Evolutionary conservation across 2,888 invertebrate species (phyloP), one percentile per base, ranked within the genome.

Genomic region (Aphodius granarius): DNA sequence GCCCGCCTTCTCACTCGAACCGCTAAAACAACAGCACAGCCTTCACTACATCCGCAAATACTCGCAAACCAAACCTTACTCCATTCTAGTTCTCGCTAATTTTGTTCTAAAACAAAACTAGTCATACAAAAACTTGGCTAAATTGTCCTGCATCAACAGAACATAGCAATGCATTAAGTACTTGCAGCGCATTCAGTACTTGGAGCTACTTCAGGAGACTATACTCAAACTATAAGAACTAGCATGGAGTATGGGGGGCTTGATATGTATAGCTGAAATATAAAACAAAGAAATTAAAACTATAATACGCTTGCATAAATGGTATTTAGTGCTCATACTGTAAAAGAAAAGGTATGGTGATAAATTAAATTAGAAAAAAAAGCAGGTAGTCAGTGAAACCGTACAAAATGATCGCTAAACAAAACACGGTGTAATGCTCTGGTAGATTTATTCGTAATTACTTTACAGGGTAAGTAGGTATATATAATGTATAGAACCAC

Each of bases 1-100:
- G 87, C 85, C 84, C 88, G 87, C 82, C 88, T 86, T 81, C 87
- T 86, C 82, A 88, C 86, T 85, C 86, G 87, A 81, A 88, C 85
- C 84, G 88, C 88, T 88, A 87, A 85, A 88, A 87, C 86, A 87
- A 86, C 84, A 85, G 83, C 82, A 84, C 81, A 83, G 81, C 83
- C 82, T 83, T 84, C 81, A 81, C 80, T 81, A 79, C 74, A 79
- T 77, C 78, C 76, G 75, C 75, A 20, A 18, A 19, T 20, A 21
- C 21, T 68, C 72, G 74, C 71, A 73, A 76, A 63, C 64, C 76
- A 74, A 73, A 73, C 65, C 71, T 75, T 70, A 76, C 72, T 75
- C 77, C 68, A 72, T 77, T 77, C 77, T 78, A 77, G 65, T 72
- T 63, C 22, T 19, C n/a, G n/a, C n/a, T n/a, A n/a, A n/a, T n/a